phyloP scores from a whole-genome alignment of 2,113 vertebrate species.

The Girardinichthys multiradiatus region DNA sequence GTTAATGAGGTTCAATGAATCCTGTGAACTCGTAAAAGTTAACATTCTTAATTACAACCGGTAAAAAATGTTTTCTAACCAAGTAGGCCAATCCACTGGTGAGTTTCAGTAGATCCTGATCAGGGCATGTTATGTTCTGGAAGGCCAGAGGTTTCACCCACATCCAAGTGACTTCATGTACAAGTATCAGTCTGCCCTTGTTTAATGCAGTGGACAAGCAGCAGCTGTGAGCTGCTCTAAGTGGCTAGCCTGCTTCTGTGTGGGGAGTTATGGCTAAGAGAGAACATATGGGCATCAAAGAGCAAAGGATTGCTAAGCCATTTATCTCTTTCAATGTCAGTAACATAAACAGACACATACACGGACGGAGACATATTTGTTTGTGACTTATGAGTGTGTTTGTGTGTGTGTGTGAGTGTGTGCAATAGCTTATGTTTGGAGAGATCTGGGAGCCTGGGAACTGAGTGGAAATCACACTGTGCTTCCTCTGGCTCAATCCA shows the following conservation, averaged over 20 bases:
- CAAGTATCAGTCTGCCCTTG: slow-evolving; percentile 8
- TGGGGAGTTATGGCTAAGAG: slow-evolving; percentile 21
- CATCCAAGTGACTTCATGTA: neutral
- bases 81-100: too few species aligned
- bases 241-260: neutral
- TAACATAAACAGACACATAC: slow-evolving; percentile 24
- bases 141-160: too few species aligned
- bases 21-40: too few species aligned
- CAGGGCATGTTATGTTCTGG: too few species aligned
- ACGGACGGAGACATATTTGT: slow-evolving; percentile 6
- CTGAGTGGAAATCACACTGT: slow-evolving; percentile 58
- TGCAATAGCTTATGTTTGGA: slow-evolving; percentile 42
- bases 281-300: slow-evolving; percentile 40
- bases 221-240: slow-evolving; percentile 43
- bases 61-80: too few species aligned
- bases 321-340: slow-evolving; percentile 55
- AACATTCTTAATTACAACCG: too few species aligned
- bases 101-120: too few species aligned
- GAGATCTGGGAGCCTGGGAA: slow-evolving; percentile 73
- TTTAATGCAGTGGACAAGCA: slow-evolving; percentile 20
- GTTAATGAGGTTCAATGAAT: too few species aligned
- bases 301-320: slow-evolving; percentile 29
- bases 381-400: slow-evolving; percentile 15
- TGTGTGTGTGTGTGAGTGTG: slow-evolving; percentile 31
- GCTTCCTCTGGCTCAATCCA: slow-evolving; percentile 57